A percentile compares a stretch with the other conserved stretches of the same genome.
Conservation (phyloP, 1,140 invertebrate genomes). For the Drosophila trapezifrons region DNA sequence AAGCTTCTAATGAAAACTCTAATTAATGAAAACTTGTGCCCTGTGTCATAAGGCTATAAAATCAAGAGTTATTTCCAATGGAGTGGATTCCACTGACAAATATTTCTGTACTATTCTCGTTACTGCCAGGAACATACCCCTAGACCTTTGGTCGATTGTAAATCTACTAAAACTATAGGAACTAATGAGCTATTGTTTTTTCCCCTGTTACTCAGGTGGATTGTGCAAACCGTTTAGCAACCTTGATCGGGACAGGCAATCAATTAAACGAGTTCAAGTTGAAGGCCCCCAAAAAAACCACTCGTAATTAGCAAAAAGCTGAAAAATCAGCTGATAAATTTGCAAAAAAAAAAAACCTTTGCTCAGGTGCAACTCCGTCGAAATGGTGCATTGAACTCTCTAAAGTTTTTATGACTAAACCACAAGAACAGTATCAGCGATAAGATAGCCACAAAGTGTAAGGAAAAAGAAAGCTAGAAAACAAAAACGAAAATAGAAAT, state of each 20-base stretch:
- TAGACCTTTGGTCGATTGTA: neutral
- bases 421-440: conserved; percentile 18
- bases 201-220: neutral
- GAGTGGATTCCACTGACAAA: too few species aligned
- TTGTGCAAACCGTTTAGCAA: neutral
- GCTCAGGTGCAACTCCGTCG: conserved; percentile 49
- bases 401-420: conserved; percentile 52
- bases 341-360: conserved; percentile 19
- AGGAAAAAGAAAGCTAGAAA: conserved; percentile 30
- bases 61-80: too few species aligned
- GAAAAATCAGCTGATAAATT: conserved; percentile 37
- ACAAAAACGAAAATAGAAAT: conserved; percentile 29
- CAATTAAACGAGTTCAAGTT: conserved; percentile 49
- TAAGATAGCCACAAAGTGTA: conserved; percentile 35
- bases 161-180: neutral
- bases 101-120: neutral
- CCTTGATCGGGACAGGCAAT: neutral
- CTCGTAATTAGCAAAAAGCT: conserved; percentile 11
- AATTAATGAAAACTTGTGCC: too few species aligned
- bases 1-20: too few species aligned
- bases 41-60: too few species aligned
- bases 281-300: conserved; percentile 36
- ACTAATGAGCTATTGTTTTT: neutral
- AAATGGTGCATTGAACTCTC: conserved; percentile 67
- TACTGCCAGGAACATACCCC: neutral